Evolutionary conservation across 1,140 invertebrate genomes (phyloP).

Genomic region (Batillaria attramentaria): DNA sequence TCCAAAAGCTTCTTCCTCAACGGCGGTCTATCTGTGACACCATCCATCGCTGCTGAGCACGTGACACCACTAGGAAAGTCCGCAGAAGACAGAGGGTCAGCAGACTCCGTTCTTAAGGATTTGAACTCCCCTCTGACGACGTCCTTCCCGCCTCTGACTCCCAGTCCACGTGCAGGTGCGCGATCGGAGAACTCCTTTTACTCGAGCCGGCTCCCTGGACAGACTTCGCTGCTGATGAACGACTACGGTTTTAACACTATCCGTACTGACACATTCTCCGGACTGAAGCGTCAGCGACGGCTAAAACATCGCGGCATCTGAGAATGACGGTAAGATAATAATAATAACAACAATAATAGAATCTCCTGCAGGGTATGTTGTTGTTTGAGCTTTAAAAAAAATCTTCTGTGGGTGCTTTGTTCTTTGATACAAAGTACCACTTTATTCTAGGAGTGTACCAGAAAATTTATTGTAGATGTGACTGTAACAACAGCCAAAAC

Average conservation of each 20-base stretch:
- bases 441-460: too few relatives aligned
- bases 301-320: not conserved
- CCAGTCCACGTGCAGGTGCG: not conserved
- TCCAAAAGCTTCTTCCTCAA: not conserved
- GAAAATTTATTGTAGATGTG: too few relatives aligned
- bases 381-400: too few relatives aligned
- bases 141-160: conserved; percentile 14
- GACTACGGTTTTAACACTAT: conserved; percentile 19
- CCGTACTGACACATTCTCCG: conserved; percentile 21
- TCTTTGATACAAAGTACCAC: too few relatives aligned
- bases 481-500: too few relatives aligned
- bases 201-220: not conserved
- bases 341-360: too few relatives aligned
- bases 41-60: not conserved
- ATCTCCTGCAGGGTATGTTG: too few relatives aligned
- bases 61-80: too few relatives aligned
- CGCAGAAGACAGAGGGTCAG: conserved; percentile 3
- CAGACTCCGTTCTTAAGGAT: conserved; percentile 1
- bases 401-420: too few relatives aligned
- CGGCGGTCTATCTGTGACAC: too few relatives aligned
- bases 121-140: not conserved
- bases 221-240: conserved; percentile 5
- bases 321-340: conserved; percentile 7
- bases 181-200: conserved; percentile 13
- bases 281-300: not conserved